Base-by-base conservation (phyloP, 2,797 vertebrate species). In the Salmo trutta region DNA sequence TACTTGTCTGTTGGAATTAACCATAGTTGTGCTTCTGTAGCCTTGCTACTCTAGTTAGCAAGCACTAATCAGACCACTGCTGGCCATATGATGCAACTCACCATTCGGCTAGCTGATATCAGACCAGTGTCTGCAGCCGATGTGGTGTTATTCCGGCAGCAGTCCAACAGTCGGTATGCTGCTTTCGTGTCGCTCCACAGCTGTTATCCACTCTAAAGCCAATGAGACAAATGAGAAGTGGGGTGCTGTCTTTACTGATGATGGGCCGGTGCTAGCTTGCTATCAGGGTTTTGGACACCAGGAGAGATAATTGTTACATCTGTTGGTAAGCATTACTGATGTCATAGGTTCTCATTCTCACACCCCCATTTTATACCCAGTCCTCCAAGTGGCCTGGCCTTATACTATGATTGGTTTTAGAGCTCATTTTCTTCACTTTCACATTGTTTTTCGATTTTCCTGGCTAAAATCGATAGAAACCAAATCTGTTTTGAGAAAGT, bases 241-340 rank as follows among this genome's bases (percentile, higher is more conserved):
- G 21, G 21, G 8, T 1, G 59, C 59, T 4, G 24, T 14, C 21
- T 7, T 64, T 17, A 24, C 41, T 12, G 41, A 14, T 3, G 41
- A 17, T 64, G 21, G 8, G 21, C 17, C 10, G 4, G 7, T 17
- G 3, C n/a, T 24, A 14, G 8, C 59, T 8, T 12, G 8, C n/a
- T 14, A 24, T 47, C 41, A 3, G 41, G 10, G 10, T 77, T 75
- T 77, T 64, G 56, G 77, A 75, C 68, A 67, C 14, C 31, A 1
- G 56, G 41, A 10, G 62, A 77, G 82, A 87, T 82, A 86, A 81
- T 64, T 77, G 71, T 74, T 82, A 82, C 71, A 75, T 77, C 77
- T 74, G 33, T 73, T 73, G 77, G 27, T 80, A 90, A 85, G 64
- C 77, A 83, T 47, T 47, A 47, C 78, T 80, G 82, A 85, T 69